Evolutionary conservation across 2,113 vertebrate genomes (phyloP).

Genomic region (Epinephelus fuscoguttatus): DNA sequence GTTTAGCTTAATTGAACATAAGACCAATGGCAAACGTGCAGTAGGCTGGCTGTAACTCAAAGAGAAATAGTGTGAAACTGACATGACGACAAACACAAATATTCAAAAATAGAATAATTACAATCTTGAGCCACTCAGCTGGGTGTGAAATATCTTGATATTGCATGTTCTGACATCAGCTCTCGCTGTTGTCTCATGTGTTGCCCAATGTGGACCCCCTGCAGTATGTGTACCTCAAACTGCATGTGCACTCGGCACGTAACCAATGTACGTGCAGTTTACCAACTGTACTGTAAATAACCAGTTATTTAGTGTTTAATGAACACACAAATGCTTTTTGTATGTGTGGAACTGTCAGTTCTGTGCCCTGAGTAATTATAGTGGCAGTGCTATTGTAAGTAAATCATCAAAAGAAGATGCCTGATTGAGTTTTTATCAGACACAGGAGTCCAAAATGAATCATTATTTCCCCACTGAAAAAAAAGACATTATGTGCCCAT

Average conservation of each 20-base stretch:
- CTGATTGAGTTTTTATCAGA: neutral
- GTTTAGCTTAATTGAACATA: conserved; percentile 18
- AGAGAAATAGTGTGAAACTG: conserved; percentile 1
- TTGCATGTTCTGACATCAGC: neutral
- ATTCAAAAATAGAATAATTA: neutral
- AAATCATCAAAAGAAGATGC: neutral
- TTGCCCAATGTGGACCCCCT: conserved; percentile 20
- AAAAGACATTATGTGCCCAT: neutral
- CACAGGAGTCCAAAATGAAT: neutral
- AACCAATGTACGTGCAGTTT: neutral
- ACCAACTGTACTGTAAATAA: neutral
- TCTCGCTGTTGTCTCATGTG: neutral
- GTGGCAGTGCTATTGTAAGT: neutral
- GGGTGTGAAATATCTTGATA: neutral
- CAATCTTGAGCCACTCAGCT: neutral
- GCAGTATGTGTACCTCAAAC: conserved; percentile 1
- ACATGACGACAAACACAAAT: neutral
- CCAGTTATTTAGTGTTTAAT: neutral
- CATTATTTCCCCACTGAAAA: neutral
- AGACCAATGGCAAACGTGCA: neutral
- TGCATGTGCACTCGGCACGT: neutral
- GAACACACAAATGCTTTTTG: neutral
- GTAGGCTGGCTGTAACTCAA: neutral
- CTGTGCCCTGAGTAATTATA: neutral
- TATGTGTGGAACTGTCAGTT: neutral